Conservation (phyloP, 2,888 invertebrate genomes). For the Scaptomyza flava region DNA sequence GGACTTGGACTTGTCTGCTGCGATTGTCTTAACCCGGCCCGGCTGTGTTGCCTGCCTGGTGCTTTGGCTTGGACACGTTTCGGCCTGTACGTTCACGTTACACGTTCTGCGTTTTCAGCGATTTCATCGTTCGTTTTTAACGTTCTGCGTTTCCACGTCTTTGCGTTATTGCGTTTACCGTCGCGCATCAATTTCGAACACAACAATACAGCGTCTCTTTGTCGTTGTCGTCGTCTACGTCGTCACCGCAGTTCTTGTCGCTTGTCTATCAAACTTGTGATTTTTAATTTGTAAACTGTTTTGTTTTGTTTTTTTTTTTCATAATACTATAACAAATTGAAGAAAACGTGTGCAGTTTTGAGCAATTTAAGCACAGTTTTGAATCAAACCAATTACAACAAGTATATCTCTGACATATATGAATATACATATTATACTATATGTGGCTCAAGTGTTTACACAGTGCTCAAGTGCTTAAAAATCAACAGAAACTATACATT, state of each 20-base stretch:
- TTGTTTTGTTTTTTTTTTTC: slow-evolving; percentile 26
- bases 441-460: slow-evolving; percentile 16
- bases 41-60: slow-evolving; percentile 62
- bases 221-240: slow-evolving; percentile 1
- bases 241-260: slow-evolving; percentile 19
- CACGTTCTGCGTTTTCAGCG: slow-evolving; percentile 34
- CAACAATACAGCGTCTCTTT: not conserved
- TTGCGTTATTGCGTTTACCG: slow-evolving; percentile 36
- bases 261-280: slow-evolving; percentile 21
- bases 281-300: slow-evolving; percentile 12
- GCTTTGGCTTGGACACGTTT: slow-evolving; percentile 72
- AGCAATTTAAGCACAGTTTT: slow-evolving; percentile 11
- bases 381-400: slow-evolving; percentile 4
- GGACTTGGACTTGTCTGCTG: slow-evolving; percentile 60
- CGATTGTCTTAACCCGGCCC: slow-evolving; percentile 63
- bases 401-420: slow-evolving; percentile 5
- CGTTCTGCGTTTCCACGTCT: slow-evolving; percentile 32
- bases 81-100: slow-evolving; percentile 48
- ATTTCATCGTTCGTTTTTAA: slow-evolving; percentile 8
- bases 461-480: slow-evolving; percentile 23
- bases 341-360: slow-evolving; percentile 9
- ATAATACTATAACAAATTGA: not conserved
- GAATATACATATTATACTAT: slow-evolving; percentile 3
- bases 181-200: slow-evolving; percentile 20
- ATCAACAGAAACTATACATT: slow-evolving; percentile 2